Evolutionary conservation across 2,888 invertebrate genomes (phyloP).

Genomic region (Hedychridium roseum): DNA sequence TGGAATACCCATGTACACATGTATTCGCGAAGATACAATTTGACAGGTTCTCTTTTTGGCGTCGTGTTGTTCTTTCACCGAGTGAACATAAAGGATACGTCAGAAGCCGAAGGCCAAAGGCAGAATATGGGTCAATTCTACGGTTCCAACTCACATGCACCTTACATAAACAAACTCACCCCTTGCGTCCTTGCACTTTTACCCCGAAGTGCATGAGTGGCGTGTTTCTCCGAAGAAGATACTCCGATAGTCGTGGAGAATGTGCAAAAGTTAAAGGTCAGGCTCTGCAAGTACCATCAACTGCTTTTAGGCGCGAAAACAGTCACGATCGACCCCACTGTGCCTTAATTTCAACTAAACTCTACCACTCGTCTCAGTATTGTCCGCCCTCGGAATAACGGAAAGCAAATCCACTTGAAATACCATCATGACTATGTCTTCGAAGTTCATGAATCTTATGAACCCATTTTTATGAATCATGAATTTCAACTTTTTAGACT

Average conservation of each 20-base stretch:
- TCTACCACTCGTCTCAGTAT: too few species aligned
- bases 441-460: too few species aligned
- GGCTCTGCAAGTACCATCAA: slow-evolving; percentile 31
- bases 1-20: too few species aligned
- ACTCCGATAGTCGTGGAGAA: slow-evolving; percentile 19
- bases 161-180: slow-evolving; percentile 27
- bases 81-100: slow-evolving; percentile 13
- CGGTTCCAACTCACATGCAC: slow-evolving; percentile 41
- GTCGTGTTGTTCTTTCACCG: not conserved
- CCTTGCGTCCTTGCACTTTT: not conserved
- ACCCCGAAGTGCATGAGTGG: not conserved
- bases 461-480: too few species aligned
- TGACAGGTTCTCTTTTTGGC: not conserved
- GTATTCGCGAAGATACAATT: too few species aligned
- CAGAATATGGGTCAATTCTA: slow-evolving; percentile 46
- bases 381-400: too few species aligned
- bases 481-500: too few species aligned
- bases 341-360: too few species aligned
- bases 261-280: slow-evolving; percentile 55
- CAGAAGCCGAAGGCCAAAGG: slow-evolving; percentile 40
- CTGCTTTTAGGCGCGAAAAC: slow-evolving; percentile 36
- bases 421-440: too few species aligned
- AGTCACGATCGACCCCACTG: slow-evolving; percentile 29
- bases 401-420: too few species aligned
- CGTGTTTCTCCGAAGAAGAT: slow-evolving; percentile 6